These are phyloP conservation scores for Andrena bucephala DNA, from an alignment of 2,888 invertebrate species.

Conservation along the genomic window DNA sequence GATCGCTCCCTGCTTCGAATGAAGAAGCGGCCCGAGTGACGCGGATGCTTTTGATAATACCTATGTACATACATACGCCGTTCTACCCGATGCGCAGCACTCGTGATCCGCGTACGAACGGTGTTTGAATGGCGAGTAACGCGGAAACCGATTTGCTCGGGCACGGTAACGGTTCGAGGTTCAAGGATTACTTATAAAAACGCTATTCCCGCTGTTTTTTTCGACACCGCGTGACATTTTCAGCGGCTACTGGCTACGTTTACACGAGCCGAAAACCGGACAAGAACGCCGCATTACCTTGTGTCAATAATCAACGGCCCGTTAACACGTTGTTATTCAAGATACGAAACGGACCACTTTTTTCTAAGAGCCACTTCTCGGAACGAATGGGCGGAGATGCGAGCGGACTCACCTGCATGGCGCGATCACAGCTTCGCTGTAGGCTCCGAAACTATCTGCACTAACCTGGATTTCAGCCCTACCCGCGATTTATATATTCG, in stretches of 20 bases:
- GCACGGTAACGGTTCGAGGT: constrained; percentile 44
- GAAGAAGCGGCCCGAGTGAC: constrained; percentile 24
- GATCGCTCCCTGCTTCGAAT: constrained; percentile 35
- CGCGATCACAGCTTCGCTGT: constrained; percentile 52
- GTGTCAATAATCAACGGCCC: no score
- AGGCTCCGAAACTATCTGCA: constrained; percentile 69
- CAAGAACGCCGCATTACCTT: no score
- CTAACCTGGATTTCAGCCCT: constrained; percentile 77
- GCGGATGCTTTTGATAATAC: constrained; percentile 42
- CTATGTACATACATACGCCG: not conserved
- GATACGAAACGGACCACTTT: no score
- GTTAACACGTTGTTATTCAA: no score
- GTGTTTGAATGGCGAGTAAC: constrained; percentile 28
- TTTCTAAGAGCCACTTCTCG: not conserved
- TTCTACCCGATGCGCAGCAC: constrained; percentile 34
- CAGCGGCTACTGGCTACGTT: no score
- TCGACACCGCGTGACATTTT: no score
- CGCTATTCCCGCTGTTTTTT: not conserved
- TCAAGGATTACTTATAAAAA: constrained; percentile 37
- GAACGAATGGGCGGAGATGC: not conserved
- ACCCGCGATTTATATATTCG: constrained; percentile 79
- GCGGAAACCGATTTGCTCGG: constrained; percentile 46
- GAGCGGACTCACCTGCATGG: constrained; percentile 68
- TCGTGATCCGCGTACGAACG: constrained; percentile 51
- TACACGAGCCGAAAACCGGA: no score